Conservation (phyloP, 2,113 vertebrate species). For the Sorex fumeus region DNA sequence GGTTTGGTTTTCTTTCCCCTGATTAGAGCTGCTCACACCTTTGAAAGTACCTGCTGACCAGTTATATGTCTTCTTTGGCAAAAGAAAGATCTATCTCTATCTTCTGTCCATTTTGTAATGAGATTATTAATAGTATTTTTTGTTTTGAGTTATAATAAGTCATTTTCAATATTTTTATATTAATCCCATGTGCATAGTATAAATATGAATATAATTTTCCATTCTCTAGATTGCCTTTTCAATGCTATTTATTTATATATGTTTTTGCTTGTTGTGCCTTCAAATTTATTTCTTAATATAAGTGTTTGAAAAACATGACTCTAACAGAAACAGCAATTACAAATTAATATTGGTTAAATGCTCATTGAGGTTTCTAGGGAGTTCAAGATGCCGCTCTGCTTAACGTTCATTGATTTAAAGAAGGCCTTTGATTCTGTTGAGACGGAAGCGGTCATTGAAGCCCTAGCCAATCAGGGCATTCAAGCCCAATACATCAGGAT, state of each 20-base stretch:
- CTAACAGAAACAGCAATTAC: too few species aligned
- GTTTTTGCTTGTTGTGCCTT: not conserved
- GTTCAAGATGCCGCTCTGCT: too few species aligned
- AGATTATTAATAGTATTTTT: not conserved
- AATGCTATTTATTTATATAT: not conserved
- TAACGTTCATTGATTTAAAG: too few species aligned
- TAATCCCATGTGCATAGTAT: not conserved
- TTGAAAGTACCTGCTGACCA: not conserved
- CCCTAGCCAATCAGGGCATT: too few species aligned
- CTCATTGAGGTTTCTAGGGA: too few species aligned
- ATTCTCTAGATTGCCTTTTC: not conserved
- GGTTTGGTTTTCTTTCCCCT: not conserved
- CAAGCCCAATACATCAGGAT: too few species aligned
- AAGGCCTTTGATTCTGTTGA: too few species aligned
- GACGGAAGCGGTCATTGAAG: too few species aligned
- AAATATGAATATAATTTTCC: not conserved
- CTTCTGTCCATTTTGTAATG: not conserved
- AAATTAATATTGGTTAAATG: too few species aligned
- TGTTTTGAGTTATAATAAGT: not conserved
- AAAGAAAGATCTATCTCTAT: not conserved
- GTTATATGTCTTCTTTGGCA: not conserved
- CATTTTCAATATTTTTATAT: not conserved
- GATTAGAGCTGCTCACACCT: not conserved
- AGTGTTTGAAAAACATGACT: too few species aligned
- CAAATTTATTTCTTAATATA: not conserved